phyloP scores from a whole-genome alignment of 2,888 invertebrate genomes.

The Dicyrtoma fusca region DNA sequence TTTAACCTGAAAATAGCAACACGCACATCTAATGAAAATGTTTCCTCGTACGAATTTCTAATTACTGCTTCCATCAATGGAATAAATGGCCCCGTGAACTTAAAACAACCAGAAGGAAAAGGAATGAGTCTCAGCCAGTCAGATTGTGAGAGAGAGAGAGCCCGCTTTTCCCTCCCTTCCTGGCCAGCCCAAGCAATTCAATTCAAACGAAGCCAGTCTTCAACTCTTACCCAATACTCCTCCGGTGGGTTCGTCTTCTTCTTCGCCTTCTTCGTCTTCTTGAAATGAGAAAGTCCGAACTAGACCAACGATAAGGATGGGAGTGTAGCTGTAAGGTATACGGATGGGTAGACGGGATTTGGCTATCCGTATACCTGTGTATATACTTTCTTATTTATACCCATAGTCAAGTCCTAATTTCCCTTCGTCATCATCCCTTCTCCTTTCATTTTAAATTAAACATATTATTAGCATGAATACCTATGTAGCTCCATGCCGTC shows the following conservation, averaged over 20 bases:
- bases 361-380: no score
- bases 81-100: slow-evolving; percentile 32
- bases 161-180: no score
- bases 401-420: no score
- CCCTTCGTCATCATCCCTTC: not conserved
- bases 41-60: slow-evolving; percentile 39
- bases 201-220: not conserved
- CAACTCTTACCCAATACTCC: not conserved
- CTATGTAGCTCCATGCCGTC: no score
- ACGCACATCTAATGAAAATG: slow-evolving; percentile 42
- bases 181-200: no score
- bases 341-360: no score
- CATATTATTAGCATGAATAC: slow-evolving; percentile 22
- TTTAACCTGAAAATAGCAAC: slow-evolving; percentile 41
- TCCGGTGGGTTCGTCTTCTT: not conserved
- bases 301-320: not conserved
- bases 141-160: no score
- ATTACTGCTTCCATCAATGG: slow-evolving; percentile 36
- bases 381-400: no score
- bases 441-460: slow-evolving; percentile 27
- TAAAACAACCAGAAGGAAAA: slow-evolving; percentile 2
- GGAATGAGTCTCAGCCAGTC: not conserved
- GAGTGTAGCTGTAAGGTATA: not conserved
- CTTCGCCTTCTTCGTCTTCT: not conserved
- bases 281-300: slow-evolving; percentile 28